Conservation (phyloP, 1,140 invertebrate genomes). For the Bemisia tabaci region DNA sequence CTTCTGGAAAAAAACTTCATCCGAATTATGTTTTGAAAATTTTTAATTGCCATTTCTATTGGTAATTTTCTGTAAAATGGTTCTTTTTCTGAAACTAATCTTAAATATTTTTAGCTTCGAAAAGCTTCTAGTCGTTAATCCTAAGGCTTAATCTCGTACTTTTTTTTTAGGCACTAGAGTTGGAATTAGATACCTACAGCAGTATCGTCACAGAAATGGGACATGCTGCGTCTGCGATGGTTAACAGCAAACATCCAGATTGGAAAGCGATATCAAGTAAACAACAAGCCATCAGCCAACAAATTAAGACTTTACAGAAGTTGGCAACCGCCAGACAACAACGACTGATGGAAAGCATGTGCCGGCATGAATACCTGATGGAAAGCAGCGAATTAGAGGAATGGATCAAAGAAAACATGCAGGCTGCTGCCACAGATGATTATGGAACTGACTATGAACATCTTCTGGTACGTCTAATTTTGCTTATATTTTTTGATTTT, state of each 20-base stretch:
- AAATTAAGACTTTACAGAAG: conserved; percentile 66
- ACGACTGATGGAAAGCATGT: conserved; percentile 78
- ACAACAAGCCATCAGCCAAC: conserved; percentile 59
- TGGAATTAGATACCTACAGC: conserved; percentile 86
- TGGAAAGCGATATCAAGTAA: conserved; percentile 62
- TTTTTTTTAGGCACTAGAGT: conserved; percentile 55
- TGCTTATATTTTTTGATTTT: no score
- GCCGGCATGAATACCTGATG: conserved; percentile 80
- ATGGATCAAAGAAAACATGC: conserved; percentile 90
- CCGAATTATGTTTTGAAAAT: background rate
- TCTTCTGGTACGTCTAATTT: conserved; percentile 46
- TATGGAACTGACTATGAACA: conserved; percentile 97
- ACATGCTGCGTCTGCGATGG: conserved; percentile 64
- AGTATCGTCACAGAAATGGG: conserved; percentile 87
- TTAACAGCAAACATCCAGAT: conserved; percentile 60
- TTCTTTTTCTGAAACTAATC: no score
- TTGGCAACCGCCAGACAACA: conserved; percentile 64
- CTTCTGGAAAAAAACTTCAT: conserved; percentile 2
- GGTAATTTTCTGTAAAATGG: no score
- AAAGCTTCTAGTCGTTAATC: no score
- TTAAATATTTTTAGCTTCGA: no score
- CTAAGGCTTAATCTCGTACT: no score
- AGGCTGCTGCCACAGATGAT: conserved; percentile 81
- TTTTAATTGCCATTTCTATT: conserved; percentile 6
- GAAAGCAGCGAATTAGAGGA: conserved; percentile 82